These are phyloP conservation scores for Heliopora coerulea DNA, from an alignment of 92 coral and sea anemone genomes.

Conservation along the genomic window DNA sequence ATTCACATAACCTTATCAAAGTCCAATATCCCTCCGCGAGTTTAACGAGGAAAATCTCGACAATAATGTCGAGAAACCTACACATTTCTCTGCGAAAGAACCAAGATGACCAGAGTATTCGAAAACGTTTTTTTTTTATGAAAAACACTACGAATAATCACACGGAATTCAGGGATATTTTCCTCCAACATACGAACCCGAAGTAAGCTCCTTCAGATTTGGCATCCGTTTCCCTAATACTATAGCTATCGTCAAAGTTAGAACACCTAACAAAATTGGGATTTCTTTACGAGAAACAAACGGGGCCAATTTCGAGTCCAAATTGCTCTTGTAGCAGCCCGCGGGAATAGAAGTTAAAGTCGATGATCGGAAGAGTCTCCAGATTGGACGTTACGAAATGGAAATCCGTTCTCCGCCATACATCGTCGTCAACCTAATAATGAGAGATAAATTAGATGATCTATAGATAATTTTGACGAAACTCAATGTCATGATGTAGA, in stretches of 20 bases:
- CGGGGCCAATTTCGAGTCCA: slow-evolving; percentile 84
- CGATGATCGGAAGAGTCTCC: slow-evolving; percentile 68
- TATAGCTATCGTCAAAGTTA: slow-evolving; percentile 9
- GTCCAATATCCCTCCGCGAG: background rate
- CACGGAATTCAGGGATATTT: slow-evolving; percentile 8
- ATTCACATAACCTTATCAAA: background rate
- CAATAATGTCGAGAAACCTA: background rate
- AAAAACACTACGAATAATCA: slow-evolving; percentile 27
- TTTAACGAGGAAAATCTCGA: background rate
- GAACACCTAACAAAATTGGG: background rate
- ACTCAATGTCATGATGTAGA: no score
- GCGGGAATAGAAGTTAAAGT: slow-evolving; percentile 72
- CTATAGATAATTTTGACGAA: no score
- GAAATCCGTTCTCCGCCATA: slow-evolving; percentile 84
- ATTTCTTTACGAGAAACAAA: slow-evolving; percentile 59
- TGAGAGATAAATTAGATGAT: background rate
- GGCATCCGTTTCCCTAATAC: background rate
- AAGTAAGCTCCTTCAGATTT: background rate
- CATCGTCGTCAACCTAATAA: slow-evolving; percentile 68
- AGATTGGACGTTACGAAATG: slow-evolving; percentile 57
- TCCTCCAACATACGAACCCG: background rate
- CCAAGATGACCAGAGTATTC: slow-evolving; percentile 3
- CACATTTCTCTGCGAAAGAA: background rate
- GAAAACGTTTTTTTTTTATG: slow-evolving; percentile 28
- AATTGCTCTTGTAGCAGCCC: slow-evolving; percentile 66